A percentile compares a stretch with the other conserved stretches of the same genome.
Conservation (phyloP, 2,888 invertebrate genomes). For the Troglohyphantes excavatus region DNA sequence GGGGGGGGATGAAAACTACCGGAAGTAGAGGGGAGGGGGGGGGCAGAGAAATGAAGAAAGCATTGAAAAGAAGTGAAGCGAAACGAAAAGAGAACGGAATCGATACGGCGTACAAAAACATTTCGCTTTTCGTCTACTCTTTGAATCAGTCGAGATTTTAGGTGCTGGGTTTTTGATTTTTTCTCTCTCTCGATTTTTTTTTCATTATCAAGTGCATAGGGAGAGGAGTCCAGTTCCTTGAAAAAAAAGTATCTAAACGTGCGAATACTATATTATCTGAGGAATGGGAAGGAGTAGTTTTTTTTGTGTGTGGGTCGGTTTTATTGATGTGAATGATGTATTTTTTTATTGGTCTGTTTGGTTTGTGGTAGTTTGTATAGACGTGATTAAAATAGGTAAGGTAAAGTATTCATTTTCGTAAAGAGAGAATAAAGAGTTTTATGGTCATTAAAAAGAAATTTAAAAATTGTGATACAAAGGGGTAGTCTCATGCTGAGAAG, state of each 20-base stretch:
- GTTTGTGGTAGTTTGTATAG: too few relatives aligned
- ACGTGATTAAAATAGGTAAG: too few relatives aligned
- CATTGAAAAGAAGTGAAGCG: constrained; percentile 64
- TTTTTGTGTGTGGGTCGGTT: too few relatives aligned
- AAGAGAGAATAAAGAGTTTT: too few relatives aligned
- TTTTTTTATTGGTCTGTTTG: too few relatives aligned
- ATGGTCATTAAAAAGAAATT: too few relatives aligned
- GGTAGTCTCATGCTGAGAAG: too few relatives aligned
- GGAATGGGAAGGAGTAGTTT: background rate
- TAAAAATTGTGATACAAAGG: too few relatives aligned
- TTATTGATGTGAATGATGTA: too few relatives aligned
- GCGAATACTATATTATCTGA: constrained; percentile 28
- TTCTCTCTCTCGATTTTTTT: constrained; percentile 10
- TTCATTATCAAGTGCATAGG: constrained; percentile 12
- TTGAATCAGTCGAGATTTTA: constrained; percentile 71
- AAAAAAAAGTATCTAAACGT: constrained; percentile 17
- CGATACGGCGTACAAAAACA: constrained; percentile 76
- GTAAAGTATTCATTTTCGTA: too few relatives aligned
- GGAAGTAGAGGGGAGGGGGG: background rate
- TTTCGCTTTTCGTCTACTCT: constrained; percentile 66
- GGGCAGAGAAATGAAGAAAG: constrained; percentile 28
- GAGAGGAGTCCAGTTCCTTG: constrained; percentile 18
- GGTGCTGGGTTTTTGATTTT: constrained; percentile 35
- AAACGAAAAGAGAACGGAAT: constrained; percentile 68
- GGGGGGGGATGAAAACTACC: too few relatives aligned